A percentile compares a stretch with the other conserved stretches of the same genome.
These are phyloP conservation scores for Caenorhabditis panamensis DNA, from an alignment of 2,888 invertebrate genomes.

Conservation along the genomic window DNA sequence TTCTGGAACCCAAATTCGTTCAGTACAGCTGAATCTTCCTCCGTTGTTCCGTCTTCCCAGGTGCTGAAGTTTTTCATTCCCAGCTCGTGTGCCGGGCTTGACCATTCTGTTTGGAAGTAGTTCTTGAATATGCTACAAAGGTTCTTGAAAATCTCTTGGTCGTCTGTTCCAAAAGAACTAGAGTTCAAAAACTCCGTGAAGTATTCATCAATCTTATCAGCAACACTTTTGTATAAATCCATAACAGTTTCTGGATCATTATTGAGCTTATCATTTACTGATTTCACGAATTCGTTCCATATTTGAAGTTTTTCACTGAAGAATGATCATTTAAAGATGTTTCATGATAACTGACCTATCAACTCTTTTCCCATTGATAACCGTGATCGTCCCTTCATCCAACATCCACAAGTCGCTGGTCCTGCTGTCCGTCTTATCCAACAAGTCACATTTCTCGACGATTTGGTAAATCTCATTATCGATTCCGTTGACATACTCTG, in stretches of 20 bases:
- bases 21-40: slow-evolving; percentile 62
- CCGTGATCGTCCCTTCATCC: slow-evolving; percentile 23
- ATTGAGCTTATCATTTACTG: slow-evolving; percentile 5
- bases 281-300: slow-evolving; percentile 21
- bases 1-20: slow-evolving; percentile 64
- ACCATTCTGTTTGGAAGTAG: slow-evolving; percentile 72
- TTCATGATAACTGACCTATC: slow-evolving; percentile 9
- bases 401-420: slow-evolving; percentile 44
- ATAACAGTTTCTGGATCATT: neutral
- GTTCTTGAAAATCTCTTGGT: neutral
- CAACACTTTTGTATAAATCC: neutral
- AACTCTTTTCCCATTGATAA: slow-evolving; percentile 60
- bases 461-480: slow-evolving; percentile 74
- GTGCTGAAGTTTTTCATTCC: slow-evolving; percentile 65
- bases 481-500: slow-evolving; percentile 77
- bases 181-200: neutral
- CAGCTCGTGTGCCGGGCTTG: slow-evolving; percentile 69
- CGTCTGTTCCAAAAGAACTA: neutral
- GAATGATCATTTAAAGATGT: neutral
- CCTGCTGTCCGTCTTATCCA: slow-evolving; percentile 17
- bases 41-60: slow-evolving; percentile 71
- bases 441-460: slow-evolving; percentile 54
- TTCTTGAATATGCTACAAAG: slow-evolving; percentile 31
- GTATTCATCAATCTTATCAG: slow-evolving; percentile 20
- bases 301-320: slow-evolving; percentile 29